Evolutionary conservation across 2,797 vertebrate species (phyloP), one percentile per base, ranked within the genome.

Genomic region (Sebastes minor): DNA sequence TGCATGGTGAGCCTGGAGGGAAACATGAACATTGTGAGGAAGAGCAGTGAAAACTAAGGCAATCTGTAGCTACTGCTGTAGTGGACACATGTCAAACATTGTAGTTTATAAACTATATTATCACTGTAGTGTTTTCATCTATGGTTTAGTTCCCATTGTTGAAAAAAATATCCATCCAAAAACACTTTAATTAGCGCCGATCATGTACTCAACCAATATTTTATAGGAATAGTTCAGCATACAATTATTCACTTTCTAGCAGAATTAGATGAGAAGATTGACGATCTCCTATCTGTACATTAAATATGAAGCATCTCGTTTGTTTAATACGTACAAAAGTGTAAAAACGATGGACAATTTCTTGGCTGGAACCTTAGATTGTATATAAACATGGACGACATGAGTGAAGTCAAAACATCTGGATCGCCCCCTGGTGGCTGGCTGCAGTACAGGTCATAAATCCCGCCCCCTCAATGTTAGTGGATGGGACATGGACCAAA

Each of bases 1-100:
- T 76, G 98, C 97, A 0, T 99, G 98, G 35, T 78, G 89, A 63
- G 98, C 97, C 98, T 99, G 78, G 3, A 78, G 56, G 28, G n/a
- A 66, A 46, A 35, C 6, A 68, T 13, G 4, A 46, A 72, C 8
- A 60, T 20, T 8, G 42, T 38, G 5, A 71, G 2, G 2, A 64
- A 20, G 27, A 42, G 49, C 23, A 35, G 11, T 11, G 8, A 68
- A 57, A 60, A 70, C 35, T 1, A 32, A 20, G 28, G 13, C 22
- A n/a, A 16, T 35, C 0, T 49, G 42, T 20, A 49, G 28, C 9
- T 20, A 11, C 33, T 35, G 64, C 59, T 63, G 1, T 16, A 5
- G 22, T 59, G 22, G 10, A 25, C 30, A 25, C 30, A 22, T 63
- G 9, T 33, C 2, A 4, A 2, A 49, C 4, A 6, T 20, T 38